These are phyloP conservation scores for Eurystomus glaucurus DNA, from an alignment of 2,797 vertebrate genomes.

Conservation along the genomic window DNA sequence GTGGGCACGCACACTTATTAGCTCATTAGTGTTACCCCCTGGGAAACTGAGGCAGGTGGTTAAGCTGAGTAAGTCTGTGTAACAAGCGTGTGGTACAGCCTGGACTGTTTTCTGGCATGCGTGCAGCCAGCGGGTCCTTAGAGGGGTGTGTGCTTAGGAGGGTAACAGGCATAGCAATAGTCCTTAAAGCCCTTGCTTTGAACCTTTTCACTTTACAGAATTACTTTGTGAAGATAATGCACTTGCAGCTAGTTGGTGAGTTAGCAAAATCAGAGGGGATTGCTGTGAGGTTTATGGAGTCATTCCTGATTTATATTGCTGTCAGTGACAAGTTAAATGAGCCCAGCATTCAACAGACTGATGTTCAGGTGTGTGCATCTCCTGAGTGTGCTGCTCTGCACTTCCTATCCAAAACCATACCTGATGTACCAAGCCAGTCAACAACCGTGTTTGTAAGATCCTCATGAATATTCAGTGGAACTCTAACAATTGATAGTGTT, in stretches of 20 bases:
- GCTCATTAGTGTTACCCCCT: neutral
- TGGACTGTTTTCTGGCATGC: neutral
- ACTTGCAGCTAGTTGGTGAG: neutral
- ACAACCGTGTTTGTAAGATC: neutral
- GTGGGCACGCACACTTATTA: neutral
- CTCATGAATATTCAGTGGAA: neutral
- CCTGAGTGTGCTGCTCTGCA: neutral
- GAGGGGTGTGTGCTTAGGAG: neutral
- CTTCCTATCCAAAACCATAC: neutral
- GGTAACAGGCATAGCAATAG: neutral
- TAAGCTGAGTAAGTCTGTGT: neutral
- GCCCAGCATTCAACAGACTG: conserved; percentile 27
- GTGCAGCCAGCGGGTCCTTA: neutral
- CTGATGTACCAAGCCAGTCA: neutral
- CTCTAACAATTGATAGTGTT: neutral
- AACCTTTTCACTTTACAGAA: neutral
- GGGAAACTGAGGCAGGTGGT: conserved; percentile 58
- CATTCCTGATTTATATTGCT: conserved; percentile 35
- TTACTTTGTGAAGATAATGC: neutral
- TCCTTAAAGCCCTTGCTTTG: conserved; percentile 4
- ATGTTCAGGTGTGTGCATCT: conserved; percentile 3
- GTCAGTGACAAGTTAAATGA: conserved; percentile 30
- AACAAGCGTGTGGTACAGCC: neutral
- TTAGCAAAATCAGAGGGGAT: neutral
- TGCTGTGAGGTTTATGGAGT: conserved; percentile 23